Evolutionary conservation across 2,113 vertebrate species (phyloP).

Genomic region (Erinaceus europaeus): DNA sequence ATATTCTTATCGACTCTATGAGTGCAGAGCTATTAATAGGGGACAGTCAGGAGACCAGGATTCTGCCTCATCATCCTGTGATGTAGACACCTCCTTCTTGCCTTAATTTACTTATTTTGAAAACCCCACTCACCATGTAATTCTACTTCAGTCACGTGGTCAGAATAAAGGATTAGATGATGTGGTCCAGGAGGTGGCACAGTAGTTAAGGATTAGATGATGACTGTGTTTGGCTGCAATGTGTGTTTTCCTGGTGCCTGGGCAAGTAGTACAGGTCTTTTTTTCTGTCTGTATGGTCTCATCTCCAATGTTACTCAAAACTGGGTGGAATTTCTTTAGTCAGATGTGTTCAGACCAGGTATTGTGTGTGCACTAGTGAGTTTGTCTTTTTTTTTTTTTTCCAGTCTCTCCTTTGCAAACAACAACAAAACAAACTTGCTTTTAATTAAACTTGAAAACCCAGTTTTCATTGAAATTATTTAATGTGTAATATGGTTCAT

Average conservation of each 20-base stretch:
- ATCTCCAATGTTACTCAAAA: slow-evolving; percentile 18
- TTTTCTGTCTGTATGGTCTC: background rate
- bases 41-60: background rate
- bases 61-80: background rate
- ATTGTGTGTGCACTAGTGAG: background rate
- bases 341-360: background rate
- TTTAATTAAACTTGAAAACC: background rate
- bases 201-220: slow-evolving; percentile 11
- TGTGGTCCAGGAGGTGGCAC: too few species aligned
- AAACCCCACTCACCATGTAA: background rate
- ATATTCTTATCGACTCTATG: slow-evolving; percentile 24
- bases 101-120: slow-evolving; percentile 30
- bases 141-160: background rate
- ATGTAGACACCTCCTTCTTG: background rate
- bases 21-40: slow-evolving; percentile 49
- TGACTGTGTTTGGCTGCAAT: background rate
- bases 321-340: background rate
- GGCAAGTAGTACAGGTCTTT: background rate
- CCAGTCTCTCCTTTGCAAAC: background rate
- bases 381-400: background rate
- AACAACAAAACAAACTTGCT: background rate
- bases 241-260: background rate
- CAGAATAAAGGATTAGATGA: background rate
- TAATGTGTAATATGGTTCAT: slow-evolving; percentile 1
- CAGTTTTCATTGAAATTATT: background rate